A percentile compares a stretch with the other conserved stretches of the same genome.
Conservation (phyloP, 2,797 vertebrate genomes). For the Manis crassicaudata region DNA sequence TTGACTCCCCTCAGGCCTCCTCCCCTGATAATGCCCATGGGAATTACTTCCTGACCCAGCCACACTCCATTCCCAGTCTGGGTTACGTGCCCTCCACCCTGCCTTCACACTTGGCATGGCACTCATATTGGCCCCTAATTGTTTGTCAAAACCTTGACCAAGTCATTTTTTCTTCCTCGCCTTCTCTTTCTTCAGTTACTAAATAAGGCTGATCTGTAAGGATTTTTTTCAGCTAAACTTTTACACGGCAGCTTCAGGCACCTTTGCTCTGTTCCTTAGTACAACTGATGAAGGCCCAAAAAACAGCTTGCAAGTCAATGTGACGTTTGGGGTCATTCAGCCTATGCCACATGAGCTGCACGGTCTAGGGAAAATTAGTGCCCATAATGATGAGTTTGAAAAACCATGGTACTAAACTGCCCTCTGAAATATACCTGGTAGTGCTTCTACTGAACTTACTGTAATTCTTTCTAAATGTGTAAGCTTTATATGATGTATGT, state of each 20-base stretch:
- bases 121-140: background rate
- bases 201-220: conserved; percentile 5
- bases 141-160: background rate
- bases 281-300: conserved; percentile 3
- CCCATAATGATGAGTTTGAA: conserved; percentile 14
- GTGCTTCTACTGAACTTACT: background rate
- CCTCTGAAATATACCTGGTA: background rate
- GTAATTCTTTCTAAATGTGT: background rate
- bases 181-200: background rate
- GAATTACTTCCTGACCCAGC: background rate
- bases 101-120: background rate
- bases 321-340: conserved; percentile 36
- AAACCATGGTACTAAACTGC: background rate
- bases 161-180: conserved; percentile 1
- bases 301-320: conserved; percentile 1
- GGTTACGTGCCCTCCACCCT: background rate
- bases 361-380: conserved; percentile 11
- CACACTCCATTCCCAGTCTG: background rate
- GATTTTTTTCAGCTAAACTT: background rate
- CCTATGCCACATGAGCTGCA: background rate
- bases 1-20: background rate
- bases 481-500: background rate
- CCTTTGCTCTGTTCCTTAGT: conserved; percentile 7
- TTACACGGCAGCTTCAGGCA: background rate
- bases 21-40: background rate